Conservation (phyloP, 2,797 vertebrate genomes). For the Mionectes olivaceus region DNA sequence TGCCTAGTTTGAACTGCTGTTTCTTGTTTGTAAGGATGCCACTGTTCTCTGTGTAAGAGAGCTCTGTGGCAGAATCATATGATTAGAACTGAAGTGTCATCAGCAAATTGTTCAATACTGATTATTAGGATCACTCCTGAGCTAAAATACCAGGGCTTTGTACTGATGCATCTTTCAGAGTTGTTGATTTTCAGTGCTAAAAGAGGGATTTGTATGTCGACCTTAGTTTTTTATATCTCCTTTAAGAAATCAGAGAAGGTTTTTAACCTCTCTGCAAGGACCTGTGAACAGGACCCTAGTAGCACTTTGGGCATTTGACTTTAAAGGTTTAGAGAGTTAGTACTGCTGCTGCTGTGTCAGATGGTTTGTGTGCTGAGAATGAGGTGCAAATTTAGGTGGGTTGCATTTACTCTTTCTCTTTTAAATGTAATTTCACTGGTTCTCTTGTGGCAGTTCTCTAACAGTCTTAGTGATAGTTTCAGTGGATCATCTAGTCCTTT, state of each 20-base stretch:
- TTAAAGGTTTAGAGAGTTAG: not conserved
- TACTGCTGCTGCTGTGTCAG: accelerated
- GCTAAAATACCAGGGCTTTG: not conserved
- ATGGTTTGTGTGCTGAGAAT: not conserved
- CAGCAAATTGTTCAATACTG: not conserved
- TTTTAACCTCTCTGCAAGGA: not conserved
- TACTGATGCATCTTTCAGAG: not conserved
- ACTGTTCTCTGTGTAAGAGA: not conserved
- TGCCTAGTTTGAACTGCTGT: not conserved
- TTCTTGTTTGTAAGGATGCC: not conserved
- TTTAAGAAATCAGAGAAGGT: not conserved
- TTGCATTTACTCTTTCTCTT: not conserved
- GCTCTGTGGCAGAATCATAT: not conserved
- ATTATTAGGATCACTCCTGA: not conserved
- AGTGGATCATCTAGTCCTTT: not conserved
- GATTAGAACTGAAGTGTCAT: not conserved
- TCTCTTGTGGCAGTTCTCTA: not conserved
- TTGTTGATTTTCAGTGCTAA: not conserved
- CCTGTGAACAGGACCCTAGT: not conserved
- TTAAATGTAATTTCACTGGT: not conserved
- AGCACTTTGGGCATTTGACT: not conserved
- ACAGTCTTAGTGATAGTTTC: not conserved
- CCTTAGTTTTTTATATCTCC: not conserved
- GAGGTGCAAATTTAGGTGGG: not conserved
- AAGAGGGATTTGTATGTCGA: not conserved